phyloP scores from a whole-genome alignment of 2,888 invertebrate genomes.

The Flexamia atlantica region DNA sequence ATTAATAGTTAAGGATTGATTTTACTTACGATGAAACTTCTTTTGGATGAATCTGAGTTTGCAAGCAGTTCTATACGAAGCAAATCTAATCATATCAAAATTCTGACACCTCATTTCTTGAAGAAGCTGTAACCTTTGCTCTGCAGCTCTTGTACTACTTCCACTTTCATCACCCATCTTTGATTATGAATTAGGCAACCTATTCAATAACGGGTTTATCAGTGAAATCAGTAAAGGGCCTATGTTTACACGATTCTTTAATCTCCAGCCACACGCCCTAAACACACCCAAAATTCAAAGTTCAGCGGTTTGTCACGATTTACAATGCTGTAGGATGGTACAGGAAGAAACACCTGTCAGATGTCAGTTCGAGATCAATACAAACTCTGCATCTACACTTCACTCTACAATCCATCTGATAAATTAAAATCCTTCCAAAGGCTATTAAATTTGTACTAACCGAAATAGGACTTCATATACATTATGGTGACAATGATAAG shows the following conservation, averaged over 20 bases:
- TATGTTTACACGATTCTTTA: background rate
- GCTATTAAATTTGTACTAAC: too few relatives aligned
- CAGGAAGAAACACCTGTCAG: constrained; percentile 14
- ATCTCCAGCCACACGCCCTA: background rate
- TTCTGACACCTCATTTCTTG: constrained; percentile 94
- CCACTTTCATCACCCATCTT: constrained; percentile 59
- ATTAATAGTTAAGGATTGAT: too few relatives aligned
- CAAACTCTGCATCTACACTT: background rate
- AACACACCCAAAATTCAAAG: constrained; percentile 24
- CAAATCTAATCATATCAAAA: constrained; percentile 97
- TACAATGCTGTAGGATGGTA: background rate
- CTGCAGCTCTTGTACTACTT: constrained; percentile 63
- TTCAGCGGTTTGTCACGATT: constrained; percentile 1
- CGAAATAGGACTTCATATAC: too few relatives aligned
- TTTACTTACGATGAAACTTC: constrained; percentile 94
- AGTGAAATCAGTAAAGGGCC: too few relatives aligned
- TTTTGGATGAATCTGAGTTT: constrained; percentile 98
- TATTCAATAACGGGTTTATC: too few relatives aligned
- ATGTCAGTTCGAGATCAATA: constrained; percentile 32
- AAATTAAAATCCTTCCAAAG: too few relatives aligned
- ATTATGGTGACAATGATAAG: too few relatives aligned
- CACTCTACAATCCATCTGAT: background rate
- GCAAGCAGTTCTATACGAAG: constrained; percentile 98
- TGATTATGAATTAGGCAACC: too few relatives aligned
- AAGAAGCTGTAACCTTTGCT: constrained; percentile 82